Conservation (phyloP, 1,140 invertebrate species). For the Gryon sp. region DNA sequence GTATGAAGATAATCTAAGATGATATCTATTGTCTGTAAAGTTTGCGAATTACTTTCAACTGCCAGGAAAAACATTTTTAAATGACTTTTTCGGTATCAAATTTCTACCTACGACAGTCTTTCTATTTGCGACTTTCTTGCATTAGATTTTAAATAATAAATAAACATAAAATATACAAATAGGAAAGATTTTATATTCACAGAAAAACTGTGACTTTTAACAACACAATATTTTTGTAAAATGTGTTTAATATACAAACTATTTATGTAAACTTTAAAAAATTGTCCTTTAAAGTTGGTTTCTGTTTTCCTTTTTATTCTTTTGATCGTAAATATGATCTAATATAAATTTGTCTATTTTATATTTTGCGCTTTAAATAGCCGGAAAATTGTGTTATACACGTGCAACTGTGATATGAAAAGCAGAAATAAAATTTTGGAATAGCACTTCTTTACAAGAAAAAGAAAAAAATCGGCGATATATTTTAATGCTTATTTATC, state of each 20-base stretch:
- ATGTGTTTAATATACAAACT: too few relatives aligned
- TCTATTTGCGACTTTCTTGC: conserved; percentile 1
- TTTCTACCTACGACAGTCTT: conserved; percentile 16
- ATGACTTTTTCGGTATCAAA: conserved; percentile 35
- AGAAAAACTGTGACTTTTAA: too few relatives aligned
- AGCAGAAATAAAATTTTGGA: background rate
- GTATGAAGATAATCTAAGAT: conserved; percentile 54
- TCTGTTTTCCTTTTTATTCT: too few relatives aligned
- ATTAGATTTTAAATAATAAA: background rate
- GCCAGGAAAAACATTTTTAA: conserved; percentile 36
- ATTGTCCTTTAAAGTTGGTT: too few relatives aligned
- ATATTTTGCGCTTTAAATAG: background rate
- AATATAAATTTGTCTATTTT: background rate
- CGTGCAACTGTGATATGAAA: background rate
- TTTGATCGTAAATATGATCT: background rate
- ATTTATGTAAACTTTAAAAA: too few relatives aligned
- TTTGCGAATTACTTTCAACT: conserved; percentile 53
- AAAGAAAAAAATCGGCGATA: background rate
- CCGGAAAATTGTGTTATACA: background rate
- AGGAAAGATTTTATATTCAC: too few relatives aligned
- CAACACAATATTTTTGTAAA: too few relatives aligned
- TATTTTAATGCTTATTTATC: conserved; percentile 5
- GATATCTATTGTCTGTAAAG: conserved; percentile 59
- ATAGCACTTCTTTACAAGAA: background rate
- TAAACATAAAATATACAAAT: too few relatives aligned